Evolutionary conservation across 2,888 invertebrate genomes (phyloP).

Genomic region (Tuberolachnus salignus): DNA sequence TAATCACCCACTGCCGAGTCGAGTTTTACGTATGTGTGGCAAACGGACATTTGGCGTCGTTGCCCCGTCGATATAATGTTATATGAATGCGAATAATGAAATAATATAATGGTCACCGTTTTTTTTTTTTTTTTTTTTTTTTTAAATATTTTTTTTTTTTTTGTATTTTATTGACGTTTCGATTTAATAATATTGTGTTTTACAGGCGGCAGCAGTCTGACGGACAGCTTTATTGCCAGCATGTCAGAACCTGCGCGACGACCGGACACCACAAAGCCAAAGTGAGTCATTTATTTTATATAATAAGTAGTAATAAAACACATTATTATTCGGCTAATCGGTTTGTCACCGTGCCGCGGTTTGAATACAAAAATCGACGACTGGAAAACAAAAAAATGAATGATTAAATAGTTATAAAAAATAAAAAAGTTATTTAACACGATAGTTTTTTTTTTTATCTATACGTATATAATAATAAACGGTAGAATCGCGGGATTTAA

Average conservation of each 20-base stretch:
- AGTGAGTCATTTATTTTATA: conserved; percentile 55
- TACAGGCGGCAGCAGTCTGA: conserved; percentile 59
- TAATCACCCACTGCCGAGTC: no score
- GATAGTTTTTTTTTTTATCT: no score
- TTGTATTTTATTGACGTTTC: background rate
- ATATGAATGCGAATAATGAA: no score
- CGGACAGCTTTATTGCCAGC: conserved; percentile 59
- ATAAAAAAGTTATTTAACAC: no score
- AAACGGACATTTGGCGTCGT: background rate
- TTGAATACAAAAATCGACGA: background rate
- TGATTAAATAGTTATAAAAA: no score
- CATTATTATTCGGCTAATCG: background rate
- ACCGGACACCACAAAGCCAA: conserved; percentile 60
- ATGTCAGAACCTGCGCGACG: conserved; percentile 54
- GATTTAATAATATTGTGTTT: conserved; percentile 26
- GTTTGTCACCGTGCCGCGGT: conserved; percentile 1
- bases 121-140: no score
- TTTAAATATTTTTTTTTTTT: no score
- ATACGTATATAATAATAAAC: no score
- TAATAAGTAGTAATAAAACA: background rate
- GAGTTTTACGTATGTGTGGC: background rate
- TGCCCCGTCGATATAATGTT: no score
- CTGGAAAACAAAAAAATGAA: no score
- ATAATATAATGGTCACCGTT: no score
- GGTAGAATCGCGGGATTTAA: no score